Conservation (phyloP, 2,888 invertebrate genomes). For the Pheosia gnoma region DNA sequence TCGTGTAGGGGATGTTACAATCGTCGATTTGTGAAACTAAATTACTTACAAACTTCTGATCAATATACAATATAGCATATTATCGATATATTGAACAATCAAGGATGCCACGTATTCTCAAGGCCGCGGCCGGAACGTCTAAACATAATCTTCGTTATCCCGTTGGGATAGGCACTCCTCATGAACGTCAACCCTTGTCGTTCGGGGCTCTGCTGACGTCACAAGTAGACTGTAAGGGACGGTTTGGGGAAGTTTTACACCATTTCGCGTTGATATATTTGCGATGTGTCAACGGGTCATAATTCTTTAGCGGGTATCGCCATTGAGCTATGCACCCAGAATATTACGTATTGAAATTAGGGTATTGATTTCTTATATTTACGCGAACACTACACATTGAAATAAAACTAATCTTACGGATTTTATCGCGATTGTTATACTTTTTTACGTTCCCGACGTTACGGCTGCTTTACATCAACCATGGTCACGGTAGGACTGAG, state of each 20-base stretch:
- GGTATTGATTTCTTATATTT: too few relatives aligned
- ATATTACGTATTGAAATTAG: too few relatives aligned
- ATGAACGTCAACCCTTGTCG: conserved; percentile 7
- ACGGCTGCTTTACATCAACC: too few relatives aligned
- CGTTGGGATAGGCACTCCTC: neutral
- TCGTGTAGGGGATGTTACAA: too few relatives aligned
- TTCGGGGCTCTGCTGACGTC: conserved; percentile 4
- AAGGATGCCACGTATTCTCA: neutral
- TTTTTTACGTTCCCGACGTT: too few relatives aligned
- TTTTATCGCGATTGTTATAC: too few relatives aligned
- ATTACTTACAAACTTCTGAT: too few relatives aligned
- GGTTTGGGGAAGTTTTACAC: conserved; percentile 1
- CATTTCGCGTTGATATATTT: conserved; percentile 2
- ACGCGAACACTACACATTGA: too few relatives aligned
- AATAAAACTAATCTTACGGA: too few relatives aligned
- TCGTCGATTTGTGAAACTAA: too few relatives aligned
- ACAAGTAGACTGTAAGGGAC: conserved; percentile 1
- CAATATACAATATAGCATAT: neutral
- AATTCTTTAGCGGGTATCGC: neutral
- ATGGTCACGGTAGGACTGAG: too few relatives aligned
- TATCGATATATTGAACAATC: neutral
- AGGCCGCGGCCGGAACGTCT: neutral
- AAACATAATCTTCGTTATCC: neutral
- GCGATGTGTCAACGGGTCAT: neutral
- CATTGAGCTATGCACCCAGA: neutral